Evolutionary conservation across 2,113 vertebrate species (phyloP).

Genomic region (Himantopus leucocephalus): DNA sequence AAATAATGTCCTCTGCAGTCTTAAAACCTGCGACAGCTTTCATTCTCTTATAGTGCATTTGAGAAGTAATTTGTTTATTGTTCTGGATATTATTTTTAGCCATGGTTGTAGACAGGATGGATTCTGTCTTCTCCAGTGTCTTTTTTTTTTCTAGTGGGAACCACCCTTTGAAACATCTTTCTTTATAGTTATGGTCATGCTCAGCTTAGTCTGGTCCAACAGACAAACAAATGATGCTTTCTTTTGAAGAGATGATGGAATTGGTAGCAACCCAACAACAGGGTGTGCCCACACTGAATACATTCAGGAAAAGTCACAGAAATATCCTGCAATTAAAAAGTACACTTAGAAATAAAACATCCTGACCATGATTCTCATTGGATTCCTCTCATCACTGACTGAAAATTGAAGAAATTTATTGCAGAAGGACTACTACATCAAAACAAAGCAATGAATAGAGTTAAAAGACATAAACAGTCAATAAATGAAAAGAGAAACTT

Average conservation of each 20-base stretch:
- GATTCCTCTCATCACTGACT: background rate
- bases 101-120: background rate
- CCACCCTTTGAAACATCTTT: constrained; percentile 19
- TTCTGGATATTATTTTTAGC: background rate
- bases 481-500: constrained; percentile 16
- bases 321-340: constrained; percentile 21
- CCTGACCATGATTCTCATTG: background rate
- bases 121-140: background rate
- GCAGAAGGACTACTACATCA: background rate
- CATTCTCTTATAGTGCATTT: background rate
- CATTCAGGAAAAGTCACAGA: constrained; percentile 7
- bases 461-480: background rate
- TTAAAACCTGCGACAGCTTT: background rate
- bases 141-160: background rate
- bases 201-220: background rate
- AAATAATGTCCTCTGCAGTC: background rate
- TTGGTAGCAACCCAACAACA: background rate
- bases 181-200: background rate
- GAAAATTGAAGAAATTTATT: background rate
- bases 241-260: constrained; percentile 15
- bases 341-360: background rate
- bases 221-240: constrained; percentile 40
- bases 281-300: background rate
- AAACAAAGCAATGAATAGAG: background rate
- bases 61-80: background rate